phyloP scores from a whole-genome alignment of 2,113 vertebrate genomes.

The Cnemophilus loriae region DNA sequence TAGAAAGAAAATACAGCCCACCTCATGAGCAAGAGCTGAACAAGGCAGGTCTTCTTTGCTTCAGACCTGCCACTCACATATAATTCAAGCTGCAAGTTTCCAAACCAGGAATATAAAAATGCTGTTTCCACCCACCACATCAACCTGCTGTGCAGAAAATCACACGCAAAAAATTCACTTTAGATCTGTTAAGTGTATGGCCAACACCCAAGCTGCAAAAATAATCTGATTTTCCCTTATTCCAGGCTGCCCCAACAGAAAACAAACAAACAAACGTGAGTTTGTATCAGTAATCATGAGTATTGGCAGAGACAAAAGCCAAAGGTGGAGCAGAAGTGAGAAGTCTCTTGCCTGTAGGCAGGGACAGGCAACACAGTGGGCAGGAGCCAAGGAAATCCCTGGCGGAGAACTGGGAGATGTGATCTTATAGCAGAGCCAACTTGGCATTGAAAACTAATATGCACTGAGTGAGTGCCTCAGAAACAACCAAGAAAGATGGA shows the following conservation, averaged over 20 bases:
- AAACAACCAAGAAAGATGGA: neutral
- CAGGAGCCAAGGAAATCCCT: neutral
- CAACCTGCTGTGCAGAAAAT: neutral
- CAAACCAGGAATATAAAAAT: neutral
- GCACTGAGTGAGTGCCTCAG: neutral
- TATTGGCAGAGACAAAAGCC: neutral
- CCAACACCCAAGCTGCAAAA: neutral
- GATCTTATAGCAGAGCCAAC: neutral
- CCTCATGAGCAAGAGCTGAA: neutral
- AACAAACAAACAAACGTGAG: fast-evolving
- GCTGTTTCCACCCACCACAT: neutral
- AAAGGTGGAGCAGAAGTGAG: neutral
- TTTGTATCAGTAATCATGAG: neutral
- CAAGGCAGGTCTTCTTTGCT: neutral
- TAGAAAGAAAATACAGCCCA: neutral
- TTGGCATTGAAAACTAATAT: neutral
- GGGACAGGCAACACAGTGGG: neutral
- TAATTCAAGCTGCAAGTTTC: neutral
- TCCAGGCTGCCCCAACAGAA: neutral
- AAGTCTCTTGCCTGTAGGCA: neutral
- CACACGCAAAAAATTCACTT: neutral
- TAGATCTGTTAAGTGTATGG: neutral
- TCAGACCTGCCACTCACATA: neutral
- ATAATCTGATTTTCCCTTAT: neutral
- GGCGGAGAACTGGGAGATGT: neutral